Evolutionary conservation across 2,888 invertebrate species (phyloP).

Genomic region (Nemotelus pantherinus): DNA sequence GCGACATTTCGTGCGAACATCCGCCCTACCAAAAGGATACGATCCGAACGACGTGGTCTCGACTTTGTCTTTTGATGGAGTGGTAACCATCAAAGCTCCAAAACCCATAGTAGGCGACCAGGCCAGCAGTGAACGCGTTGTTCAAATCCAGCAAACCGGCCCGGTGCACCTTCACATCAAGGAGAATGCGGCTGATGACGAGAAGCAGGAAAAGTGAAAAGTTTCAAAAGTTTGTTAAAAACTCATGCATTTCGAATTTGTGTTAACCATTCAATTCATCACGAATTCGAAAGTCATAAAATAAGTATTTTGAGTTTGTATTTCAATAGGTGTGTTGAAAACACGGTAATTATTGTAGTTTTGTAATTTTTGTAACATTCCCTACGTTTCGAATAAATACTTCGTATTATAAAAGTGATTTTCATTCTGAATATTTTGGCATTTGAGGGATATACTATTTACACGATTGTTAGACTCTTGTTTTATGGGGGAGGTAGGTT

Average conservation of each 20-base stretch:
- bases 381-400: no score
- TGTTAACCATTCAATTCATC: no score
- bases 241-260: no score
- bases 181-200: not conserved
- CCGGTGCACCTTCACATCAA: slow-evolving; percentile 56
- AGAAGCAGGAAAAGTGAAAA: not conserved
- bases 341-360: no score
- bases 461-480: no score
- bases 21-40: slow-evolving; percentile 78
- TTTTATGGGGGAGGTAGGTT: no score
- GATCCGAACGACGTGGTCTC: slow-evolving; percentile 79
- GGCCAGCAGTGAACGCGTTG: slow-evolving; percentile 66
- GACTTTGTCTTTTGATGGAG: slow-evolving; percentile 79
- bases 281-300: not conserved
- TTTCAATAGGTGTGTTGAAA: no score
- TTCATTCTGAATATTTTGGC: no score
- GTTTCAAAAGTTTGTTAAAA: not conserved
- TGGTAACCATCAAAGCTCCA: slow-evolving; percentile 76
- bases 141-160: slow-evolving; percentile 72
- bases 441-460: no score
- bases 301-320: no score
- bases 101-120: slow-evolving; percentile 59
- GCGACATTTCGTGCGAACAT: slow-evolving; percentile 79
- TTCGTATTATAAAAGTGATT: no score
- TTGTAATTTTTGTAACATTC: no score